Conservation (phyloP, 2,888 invertebrate genomes). For the Agrotis segetum region DNA sequence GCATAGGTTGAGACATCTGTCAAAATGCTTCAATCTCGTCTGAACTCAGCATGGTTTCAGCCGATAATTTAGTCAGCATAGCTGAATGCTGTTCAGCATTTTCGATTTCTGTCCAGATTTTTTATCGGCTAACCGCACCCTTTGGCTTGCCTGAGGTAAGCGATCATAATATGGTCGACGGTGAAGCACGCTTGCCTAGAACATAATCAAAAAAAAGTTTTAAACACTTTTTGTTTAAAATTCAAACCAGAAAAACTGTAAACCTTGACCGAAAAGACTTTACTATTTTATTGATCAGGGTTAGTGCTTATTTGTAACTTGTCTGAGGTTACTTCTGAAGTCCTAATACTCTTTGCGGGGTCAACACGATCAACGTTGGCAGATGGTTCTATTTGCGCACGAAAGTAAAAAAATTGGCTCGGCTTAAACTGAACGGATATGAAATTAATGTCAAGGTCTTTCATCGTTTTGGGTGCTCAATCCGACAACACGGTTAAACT, state of each 20-base stretch:
- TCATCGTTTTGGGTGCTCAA: background rate
- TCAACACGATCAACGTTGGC: slow-evolving; percentile 13
- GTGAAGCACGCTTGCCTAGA: too few species aligned
- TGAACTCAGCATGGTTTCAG: too few species aligned
- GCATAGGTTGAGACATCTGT: too few species aligned
- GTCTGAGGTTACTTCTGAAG: background rate
- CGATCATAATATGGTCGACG: too few species aligned
- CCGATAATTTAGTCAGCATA: too few species aligned
- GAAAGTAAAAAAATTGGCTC: slow-evolving; percentile 20
- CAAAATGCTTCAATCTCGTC: too few species aligned
- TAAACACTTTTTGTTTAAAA: background rate
- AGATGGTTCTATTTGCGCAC: slow-evolving; percentile 12
- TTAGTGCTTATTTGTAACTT: slow-evolving; percentile 2
- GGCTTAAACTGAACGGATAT: slow-evolving; percentile 16
- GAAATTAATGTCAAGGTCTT: slow-evolving; percentile 16
- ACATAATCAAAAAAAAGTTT: background rate
- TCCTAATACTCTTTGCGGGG: background rate
- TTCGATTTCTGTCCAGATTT: too few species aligned
- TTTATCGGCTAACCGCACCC: too few species aligned
- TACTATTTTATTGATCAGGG: background rate
- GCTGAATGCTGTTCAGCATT: too few species aligned
- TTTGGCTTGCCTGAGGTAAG: too few species aligned
- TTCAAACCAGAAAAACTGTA: background rate
- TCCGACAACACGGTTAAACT: background rate
- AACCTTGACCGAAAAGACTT: slow-evolving; percentile 6